A percentile compares a stretch with the other conserved stretches of the same genome.
Evolutionary conservation across 2,888 invertebrate species (phyloP).

Genomic region (Mythimna vitellina): DNA sequence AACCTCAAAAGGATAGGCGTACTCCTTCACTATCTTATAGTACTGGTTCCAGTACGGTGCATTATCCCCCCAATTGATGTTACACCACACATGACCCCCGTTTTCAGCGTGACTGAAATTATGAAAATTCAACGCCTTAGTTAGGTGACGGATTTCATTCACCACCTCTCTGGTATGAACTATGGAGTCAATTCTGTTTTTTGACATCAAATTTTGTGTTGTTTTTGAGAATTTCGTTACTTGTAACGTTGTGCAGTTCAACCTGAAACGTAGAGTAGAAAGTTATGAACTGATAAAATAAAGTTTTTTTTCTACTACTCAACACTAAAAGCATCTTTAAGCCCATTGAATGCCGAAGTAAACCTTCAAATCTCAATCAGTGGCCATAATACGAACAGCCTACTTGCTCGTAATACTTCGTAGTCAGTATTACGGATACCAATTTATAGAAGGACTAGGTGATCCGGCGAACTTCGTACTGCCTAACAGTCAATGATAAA

Average conservation of each 20-base stretch:
- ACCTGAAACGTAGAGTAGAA: conserved; percentile 70
- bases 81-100: conserved; percentile 74
- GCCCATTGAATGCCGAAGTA: too few relatives aligned
- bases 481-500: too few relatives aligned
- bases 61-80: conserved; percentile 87
- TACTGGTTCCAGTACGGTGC: conserved; percentile 89
- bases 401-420: too few relatives aligned
- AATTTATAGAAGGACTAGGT: too few relatives aligned
- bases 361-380: too few relatives aligned
- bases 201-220: conserved; percentile 81
- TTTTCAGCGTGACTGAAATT: conserved; percentile 62
- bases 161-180: conserved; percentile 81
- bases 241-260: conserved; percentile 84
- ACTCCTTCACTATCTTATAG: conserved; percentile 82
- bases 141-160: conserved; percentile 80
- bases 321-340: not conserved
- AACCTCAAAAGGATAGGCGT: conserved; percentile 85
- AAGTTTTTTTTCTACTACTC: not conserved
- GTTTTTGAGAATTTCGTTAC: conserved; percentile 84
- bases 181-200: conserved; percentile 77
- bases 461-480: too few relatives aligned
- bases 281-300: conserved; percentile 5
- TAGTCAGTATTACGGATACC: too few relatives aligned
- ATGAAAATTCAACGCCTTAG: conserved; percentile 81
- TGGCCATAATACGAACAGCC: too few relatives aligned